Evolutionary conservation across 1,140 invertebrate species (phyloP), one percentile per base, ranked within the genome.

Genomic region (Cheumatopsyche charites): DNA sequence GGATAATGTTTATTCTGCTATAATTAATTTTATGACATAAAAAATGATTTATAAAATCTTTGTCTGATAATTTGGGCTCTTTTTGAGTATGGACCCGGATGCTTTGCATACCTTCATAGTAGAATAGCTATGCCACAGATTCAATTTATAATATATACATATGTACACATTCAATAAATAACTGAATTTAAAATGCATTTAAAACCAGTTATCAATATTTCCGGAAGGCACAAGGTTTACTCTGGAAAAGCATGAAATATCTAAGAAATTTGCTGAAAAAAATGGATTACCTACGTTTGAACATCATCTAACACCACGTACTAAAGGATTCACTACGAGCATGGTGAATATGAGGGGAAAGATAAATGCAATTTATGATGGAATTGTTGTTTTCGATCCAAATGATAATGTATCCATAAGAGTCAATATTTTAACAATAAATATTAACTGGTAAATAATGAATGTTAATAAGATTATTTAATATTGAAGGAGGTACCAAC

Each of bases 191-290:
- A n/a, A 9, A 55, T 65, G 36, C 49, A n/a, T 55, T n/a, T 55
- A 62, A 43, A 83, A 86, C 21, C 74, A 95, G 93, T 82, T 98
- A 73, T 80, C 97, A 36, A 80, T 98, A 19, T 98, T 94, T 79
- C 92, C 94, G 6, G 96, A 98, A 84, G 96, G 96, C 5, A 98
- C 96, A 1, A 86, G 96, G 36, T 97, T 96, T 75, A 98, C 95
- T 0, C 81, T 87, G 62, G 88, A 90, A 75, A 98, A 98, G 79
- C 92, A 96, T 78, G 88, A 91, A 81, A 91, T 90, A 0, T 95
- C 94, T 74, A 85, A 94, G 77, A 91, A 93, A 76, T 95, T 97
- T 80, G 94, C 95, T 0, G 86, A 88, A 77, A 89, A 95, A 77
- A 92, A 93, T 75, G 92, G 93, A 75, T 86, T 97, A 75, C 90